Evolutionary conservation across 2,113 vertebrate species (phyloP), one percentile per base, ranked within the genome.

Genomic region (Hypocryptadius cinnamomeus): DNA sequence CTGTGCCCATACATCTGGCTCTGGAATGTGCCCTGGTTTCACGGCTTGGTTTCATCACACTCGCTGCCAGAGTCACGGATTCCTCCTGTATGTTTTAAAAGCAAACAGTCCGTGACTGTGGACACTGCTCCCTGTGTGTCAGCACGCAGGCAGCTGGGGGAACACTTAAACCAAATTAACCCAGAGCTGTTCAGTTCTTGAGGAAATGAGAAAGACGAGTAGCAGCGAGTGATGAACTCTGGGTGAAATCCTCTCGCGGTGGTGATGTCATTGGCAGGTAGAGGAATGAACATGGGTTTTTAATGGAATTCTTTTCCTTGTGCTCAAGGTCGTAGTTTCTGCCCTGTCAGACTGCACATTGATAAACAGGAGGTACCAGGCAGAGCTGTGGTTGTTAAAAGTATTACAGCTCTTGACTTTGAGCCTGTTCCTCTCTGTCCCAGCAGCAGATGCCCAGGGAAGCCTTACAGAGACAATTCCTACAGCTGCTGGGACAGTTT

Each of bases 71-170:
- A 72, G 83, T 79, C 84, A 77, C 1, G 8, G 89, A 82, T 92
- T 93, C 84, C 77, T 88, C 72, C 90, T 89, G 4, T 89, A 30
- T 48, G 28, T 89, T 94, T 94, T 44, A 77, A 84, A 79, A 92
- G 77, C 83, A 95, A 96, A 64, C 72, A 92, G 5, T 69, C 84
- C 3, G 2, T 93, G 87, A 18, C 57, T 65, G 70, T 0, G 10
- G 66, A 2, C 3, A 0, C 45, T 53, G 45, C 92, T 85, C 81
- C 69, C 42, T 71, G 14, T 64, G 10, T 47, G 64, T 50, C 69
- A 3, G 85, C 59, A 47, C 2, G 0, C 14, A 3, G 8, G 80
- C 64, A 64, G 73, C 86, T 82, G 91, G 53, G 70, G 77, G 78
- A 93, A 35, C 80, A 3, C 50, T 79, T 54, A 53, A 72, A 77